Base-by-base conservation (phyloP, 2,888 invertebrate genomes). In the Acleris sparsana region DNA sequence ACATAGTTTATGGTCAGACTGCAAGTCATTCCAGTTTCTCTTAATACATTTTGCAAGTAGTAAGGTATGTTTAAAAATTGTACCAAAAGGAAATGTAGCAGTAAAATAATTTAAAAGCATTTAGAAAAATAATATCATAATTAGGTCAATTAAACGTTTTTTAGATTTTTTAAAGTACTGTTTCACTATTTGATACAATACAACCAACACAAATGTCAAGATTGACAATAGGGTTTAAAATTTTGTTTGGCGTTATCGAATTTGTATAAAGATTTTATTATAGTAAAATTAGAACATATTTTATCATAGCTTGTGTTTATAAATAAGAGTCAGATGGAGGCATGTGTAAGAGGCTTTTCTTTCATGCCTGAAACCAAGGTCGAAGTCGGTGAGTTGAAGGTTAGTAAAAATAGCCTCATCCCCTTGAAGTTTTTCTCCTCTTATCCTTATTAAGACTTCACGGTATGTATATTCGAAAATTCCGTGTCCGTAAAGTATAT, bases 321-420 rank as follows among this genome's bases (percentile, higher is more conserved):
- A 29, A 63, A 53, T 7, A 29, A 53, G 56, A 51, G 46, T 33
- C 43, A 58, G 16, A 83, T 86, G 85, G 85, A 86, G 63, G 77
- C 87, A 20, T 83, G 82, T 63, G 55, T 85, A 1, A 78, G 88
- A 73, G 91, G 90, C 29, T 91, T 90, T 73, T 89, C 88, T 29
- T 90, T 76, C 70, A 86, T 88, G 84, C 80, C 88, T 3, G 80
- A 83, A 55, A 78, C 58, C 25, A 84, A 82, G 73, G 62, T 79
- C 20, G 83, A 85, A 62, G 69, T 74, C 16, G 63, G 70, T 11
- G 80, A 84, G 62, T 77, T 87, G 61, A 82, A 89, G 83, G 90
- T 89, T 69, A 57, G 75, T 7, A 25, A 25, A 25, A 25, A 25
- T 25, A 6, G 25, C 25, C 25, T 25, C 25, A 0, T 25, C 6